phyloP scores from a whole-genome alignment of 2,113 vertebrate species.

The Rhombomys opimus region DNA sequence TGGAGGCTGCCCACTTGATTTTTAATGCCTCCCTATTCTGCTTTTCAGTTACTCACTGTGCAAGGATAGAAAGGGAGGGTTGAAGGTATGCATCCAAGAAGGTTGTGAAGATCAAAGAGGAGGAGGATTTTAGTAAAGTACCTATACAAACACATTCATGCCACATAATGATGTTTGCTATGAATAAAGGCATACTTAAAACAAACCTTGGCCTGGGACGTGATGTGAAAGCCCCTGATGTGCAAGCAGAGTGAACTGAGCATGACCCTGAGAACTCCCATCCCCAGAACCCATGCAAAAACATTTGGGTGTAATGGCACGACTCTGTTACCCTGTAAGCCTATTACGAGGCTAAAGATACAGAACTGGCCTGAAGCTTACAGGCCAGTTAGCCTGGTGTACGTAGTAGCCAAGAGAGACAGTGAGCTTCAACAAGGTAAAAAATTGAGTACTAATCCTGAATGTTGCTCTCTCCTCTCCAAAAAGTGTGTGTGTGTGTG shows the following conservation, averaged over 20 bases:
- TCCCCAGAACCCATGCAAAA: not conserved
- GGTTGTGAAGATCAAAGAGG: not conserved
- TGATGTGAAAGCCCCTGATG: not conserved
- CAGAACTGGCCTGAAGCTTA: not conserved
- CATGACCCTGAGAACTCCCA: not conserved
- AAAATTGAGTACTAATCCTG: not conserved
- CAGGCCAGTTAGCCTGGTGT: not conserved
- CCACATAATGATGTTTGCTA: not conserved
- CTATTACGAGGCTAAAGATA: not conserved
- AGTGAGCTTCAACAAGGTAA: not conserved
- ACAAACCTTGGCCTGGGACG: not conserved
- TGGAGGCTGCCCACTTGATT: not conserved
- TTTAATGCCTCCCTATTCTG: not conserved
- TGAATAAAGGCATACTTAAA: not conserved
- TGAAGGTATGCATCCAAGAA: not conserved
- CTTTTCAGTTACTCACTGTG: not conserved
- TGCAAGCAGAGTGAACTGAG: not conserved
- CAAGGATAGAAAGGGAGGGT: not conserved
- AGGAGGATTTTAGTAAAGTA: conserved; percentile 40
- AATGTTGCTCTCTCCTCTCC: not conserved
- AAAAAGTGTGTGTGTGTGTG: no score
- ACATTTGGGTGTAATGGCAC: not conserved
- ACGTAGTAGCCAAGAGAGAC: not conserved
- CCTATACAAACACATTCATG: not conserved
- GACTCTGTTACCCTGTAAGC: not conserved